These are phyloP conservation scores for Conger conger DNA, from an alignment of 2,113 vertebrate species.

Conservation along the genomic window DNA sequence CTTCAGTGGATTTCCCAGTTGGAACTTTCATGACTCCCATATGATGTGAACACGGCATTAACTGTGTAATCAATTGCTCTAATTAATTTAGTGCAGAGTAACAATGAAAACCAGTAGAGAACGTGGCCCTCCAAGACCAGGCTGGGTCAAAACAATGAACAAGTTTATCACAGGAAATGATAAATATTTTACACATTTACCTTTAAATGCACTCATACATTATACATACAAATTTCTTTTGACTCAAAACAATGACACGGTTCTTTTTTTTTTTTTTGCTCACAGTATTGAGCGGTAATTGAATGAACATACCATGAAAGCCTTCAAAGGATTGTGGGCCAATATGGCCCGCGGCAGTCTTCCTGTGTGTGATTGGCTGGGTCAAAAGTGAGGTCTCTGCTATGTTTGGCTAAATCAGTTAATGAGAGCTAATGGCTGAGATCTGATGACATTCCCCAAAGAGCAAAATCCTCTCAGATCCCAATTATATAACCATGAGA, in stretches of 20 bases:
- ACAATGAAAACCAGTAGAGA: too few species aligned
- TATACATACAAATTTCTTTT: too few species aligned
- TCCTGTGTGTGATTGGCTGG: background rate
- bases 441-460: background rate
- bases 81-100: too few species aligned
- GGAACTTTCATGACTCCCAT: too few species aligned
- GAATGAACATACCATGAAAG: background rate
- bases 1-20: too few species aligned
- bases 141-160: slow-evolving; percentile 24
- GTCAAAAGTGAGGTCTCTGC: background rate
- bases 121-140: background rate
- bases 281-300: background rate
- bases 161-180: background rate
- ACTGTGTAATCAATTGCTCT: too few species aligned
- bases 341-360: background rate
- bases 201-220: too few species aligned
- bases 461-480: background rate
- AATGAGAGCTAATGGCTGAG: background rate
- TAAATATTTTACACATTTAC: background rate
- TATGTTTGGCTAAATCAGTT: too few species aligned
- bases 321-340: background rate
- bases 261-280: too few species aligned
- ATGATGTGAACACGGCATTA: too few species aligned
- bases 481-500: background rate
- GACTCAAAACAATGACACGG: too few species aligned